Evolutionary conservation across 2,888 invertebrate genomes (phyloP), one percentile per base, ranked within the genome.

Genomic region (Candidula unifasciata): DNA sequence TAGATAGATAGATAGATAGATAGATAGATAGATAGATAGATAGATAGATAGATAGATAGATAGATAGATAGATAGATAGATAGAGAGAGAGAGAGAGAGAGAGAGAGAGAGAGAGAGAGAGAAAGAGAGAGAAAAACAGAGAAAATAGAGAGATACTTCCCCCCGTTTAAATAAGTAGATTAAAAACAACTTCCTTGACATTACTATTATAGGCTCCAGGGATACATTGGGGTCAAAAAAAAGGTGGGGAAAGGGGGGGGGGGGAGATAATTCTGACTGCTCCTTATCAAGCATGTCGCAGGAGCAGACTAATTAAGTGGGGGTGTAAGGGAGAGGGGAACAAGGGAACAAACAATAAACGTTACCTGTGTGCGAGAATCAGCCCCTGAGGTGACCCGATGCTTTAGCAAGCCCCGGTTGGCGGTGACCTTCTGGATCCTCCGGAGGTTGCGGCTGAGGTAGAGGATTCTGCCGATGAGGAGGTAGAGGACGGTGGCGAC

Each of bases 401-500:
- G 68, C 24, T 79, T 57, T 33, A 68, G 27, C 21, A 68, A 54
- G 21, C 76, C 30, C 10, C 73, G 37, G 44, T 77, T 73, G 0
- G 44, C 44, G 18, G 66, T 64, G 3, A 71, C 30, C n/a, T 77
- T 54, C 77, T 85, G 83, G 44, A 66, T 35, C 35, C 68, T 82
- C 69, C 88, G 89, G 0, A 90, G 83, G 60, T 90, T 87, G 27
- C 87, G 89, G 76, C 88, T 90, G 52, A 88, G 87, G 86, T 91
- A 91, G 37, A 95, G 93, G 33, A 95, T 95, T 77, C 95, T 91
- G 33, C 95, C 95, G 86, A 95, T 95, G 87, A 95, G 94, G 5
- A 94, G 94, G 92, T 96, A 96, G 84, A 96, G 94, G 10, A 95
- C 92, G 86, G 95, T 94, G 73, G 95, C 95, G 57, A 95, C 91